These are phyloP conservation scores for Procapra przewalskii DNA, from an alignment of 2,113 vertebrate species.

Conservation along the genomic window DNA sequence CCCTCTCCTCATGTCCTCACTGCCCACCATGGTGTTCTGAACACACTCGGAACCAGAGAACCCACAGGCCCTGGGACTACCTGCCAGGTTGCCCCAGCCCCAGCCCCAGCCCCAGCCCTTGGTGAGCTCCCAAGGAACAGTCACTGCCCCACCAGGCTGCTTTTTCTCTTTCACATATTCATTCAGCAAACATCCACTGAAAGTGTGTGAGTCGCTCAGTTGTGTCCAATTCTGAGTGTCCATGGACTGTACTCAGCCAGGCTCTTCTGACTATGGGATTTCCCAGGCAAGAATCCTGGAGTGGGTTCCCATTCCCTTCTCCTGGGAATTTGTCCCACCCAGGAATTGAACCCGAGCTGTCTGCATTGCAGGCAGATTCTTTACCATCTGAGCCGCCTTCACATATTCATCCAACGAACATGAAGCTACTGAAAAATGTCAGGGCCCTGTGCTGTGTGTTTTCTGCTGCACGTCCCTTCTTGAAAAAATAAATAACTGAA, in stretches of 20 bases:
- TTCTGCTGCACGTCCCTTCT: background rate
- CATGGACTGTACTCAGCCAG: background rate
- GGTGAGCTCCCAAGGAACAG: background rate
- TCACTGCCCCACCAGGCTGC: background rate
- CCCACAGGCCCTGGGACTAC: background rate
- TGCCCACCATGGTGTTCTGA: fast-evolving
- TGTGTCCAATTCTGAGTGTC: background rate
- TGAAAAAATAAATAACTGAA: background rate
- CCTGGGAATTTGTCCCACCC: background rate
- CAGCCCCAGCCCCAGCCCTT: background rate
- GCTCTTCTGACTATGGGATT: background rate
- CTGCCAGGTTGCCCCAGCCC: background rate
- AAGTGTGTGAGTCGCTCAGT: background rate
- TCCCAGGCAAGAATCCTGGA: background rate
- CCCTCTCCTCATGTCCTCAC: background rate
- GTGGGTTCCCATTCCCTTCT: background rate
- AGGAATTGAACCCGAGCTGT: background rate
- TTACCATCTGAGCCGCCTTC: background rate
- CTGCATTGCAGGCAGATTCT: background rate
- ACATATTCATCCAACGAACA: background rate
- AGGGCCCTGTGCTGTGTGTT: background rate
- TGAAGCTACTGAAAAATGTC: background rate
- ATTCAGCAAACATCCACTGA: background rate
- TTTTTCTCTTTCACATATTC: background rate
- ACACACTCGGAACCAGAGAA: background rate